Base-by-base conservation (phyloP, 2,113 vertebrate species). In the Dicerorhinus sumatrensis region DNA sequence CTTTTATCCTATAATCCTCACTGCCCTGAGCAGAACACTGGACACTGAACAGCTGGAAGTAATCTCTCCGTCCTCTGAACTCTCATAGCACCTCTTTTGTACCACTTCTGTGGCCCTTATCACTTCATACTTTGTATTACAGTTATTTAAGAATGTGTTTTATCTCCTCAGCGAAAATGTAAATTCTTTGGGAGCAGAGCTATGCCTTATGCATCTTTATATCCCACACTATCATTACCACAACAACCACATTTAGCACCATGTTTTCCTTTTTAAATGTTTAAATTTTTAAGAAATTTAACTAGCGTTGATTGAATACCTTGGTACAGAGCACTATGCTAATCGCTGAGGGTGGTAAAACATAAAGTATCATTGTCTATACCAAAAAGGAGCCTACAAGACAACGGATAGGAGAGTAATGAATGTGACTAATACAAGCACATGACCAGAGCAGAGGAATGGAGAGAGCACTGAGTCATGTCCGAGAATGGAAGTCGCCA, bases 131-230 rank as follows among this genome's bases (percentile, higher is more conserved):
- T 87, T 94, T 79, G 39, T 51, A 48, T 86, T 87, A 48, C 23
- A 88, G 67, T 79, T 89, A 91, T 42, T 33, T 51, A 65, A 95
- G 65, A 73, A 91, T 65, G 79, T 89, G 81, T 48, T 48, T 91
- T 81, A 42, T 60, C 65, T 80, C 63, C 60, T 94, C 10, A 21
- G 46, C 76, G 91, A 63, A 76, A 80, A 93, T 85, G 48, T 77
- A 89, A 94, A 93, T 70, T 83, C 70, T 42, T 48, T 70, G 13
- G 16, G 81, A 76, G 63, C 39, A 95, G 25, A 92, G 48, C 46
- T 82, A 3, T 67, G 20, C 67, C 73, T 62, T 79, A 21, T 12
- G 18, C 21, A 20, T 89, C 89, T 6, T 92, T 81, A 10, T 67
- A 67, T 67, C 18, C 54, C 81, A 87, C 29, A 60, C 13, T 63